Percentiles rank a stretch among this genome's conserved stretches.
phyloP scores from a whole-genome alignment of 2,113 vertebrate species.

The Pterophyllum scalare region DNA sequence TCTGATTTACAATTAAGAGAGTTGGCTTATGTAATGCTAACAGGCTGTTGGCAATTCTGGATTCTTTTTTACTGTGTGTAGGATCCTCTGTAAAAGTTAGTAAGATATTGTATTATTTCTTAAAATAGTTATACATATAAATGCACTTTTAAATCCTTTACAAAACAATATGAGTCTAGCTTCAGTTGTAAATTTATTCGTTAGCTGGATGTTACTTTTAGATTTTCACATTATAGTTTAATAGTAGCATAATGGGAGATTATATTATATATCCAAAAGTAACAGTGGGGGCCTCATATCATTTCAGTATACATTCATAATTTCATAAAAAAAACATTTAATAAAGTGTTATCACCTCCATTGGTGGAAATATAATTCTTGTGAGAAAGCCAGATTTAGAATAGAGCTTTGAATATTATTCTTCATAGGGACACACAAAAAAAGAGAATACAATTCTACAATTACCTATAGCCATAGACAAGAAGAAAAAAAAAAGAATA shows the following conservation, averaged over 20 bases:
- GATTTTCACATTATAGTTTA: not conserved
- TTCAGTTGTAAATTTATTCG: not conserved
- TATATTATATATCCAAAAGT: not conserved
- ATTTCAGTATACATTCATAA: not conserved
- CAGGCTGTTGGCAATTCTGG: not conserved
- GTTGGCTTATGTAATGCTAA: not conserved
- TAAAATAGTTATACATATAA: not conserved
- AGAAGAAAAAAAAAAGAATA: not conserved
- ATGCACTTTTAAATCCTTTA: not conserved
- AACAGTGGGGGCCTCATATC: not conserved
- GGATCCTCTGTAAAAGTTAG: not conserved
- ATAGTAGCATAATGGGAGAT: not conserved
- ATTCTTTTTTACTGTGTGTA: not conserved
- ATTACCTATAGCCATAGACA: not conserved
- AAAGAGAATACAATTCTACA: not conserved
- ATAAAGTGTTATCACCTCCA: not conserved
- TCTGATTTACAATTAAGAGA: not conserved
- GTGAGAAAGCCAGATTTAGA: not conserved
- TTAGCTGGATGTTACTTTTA: not conserved
- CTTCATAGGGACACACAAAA: not conserved
- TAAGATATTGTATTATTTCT: not conserved
- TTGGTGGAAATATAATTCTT: not conserved
- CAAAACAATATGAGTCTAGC: not conserved
- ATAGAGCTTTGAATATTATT: not conserved
- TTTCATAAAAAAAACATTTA: constrained; percentile 1